These are phyloP conservation scores for Scaptomyza flava DNA, from an alignment of 2,888 invertebrate genomes.

Conservation along the genomic window DNA sequence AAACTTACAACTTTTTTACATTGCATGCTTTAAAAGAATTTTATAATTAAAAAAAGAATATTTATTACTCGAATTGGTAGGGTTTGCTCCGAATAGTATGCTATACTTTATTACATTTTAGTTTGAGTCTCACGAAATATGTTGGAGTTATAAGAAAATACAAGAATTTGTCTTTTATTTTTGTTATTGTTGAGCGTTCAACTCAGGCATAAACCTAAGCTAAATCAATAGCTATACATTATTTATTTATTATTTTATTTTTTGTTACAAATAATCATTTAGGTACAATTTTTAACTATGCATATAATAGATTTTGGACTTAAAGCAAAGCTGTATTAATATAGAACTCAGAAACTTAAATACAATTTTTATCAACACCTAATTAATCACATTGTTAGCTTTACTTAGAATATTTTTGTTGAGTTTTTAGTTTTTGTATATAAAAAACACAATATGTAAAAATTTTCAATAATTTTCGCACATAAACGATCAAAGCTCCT, in stretches of 20 bases:
- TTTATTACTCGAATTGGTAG: not conserved
- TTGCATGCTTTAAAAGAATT: not conserved
- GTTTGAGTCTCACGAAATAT: not conserved
- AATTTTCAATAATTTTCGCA: constrained; percentile 28
- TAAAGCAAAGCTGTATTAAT: no score
- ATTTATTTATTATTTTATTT: not conserved
- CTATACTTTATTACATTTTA: not conserved
- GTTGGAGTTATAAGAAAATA: not conserved
- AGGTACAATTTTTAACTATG: no score
- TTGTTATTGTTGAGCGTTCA: no score
- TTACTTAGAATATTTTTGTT: not conserved
- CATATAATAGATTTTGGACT: no score
- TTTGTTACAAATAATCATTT: no score
- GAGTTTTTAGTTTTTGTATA: not conserved
- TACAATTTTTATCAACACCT: not conserved
- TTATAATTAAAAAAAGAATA: not conserved
- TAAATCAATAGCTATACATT: not conserved
- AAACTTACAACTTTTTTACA: not conserved
- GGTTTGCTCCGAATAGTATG: not conserved
- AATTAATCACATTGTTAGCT: not conserved
- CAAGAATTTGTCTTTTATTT: not conserved
- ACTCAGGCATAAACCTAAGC: not conserved
- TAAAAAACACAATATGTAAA: not conserved
- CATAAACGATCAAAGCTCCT: constrained; percentile 18
- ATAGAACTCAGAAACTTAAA: no score